These are phyloP conservation scores for Lasioglossum calceatum DNA, from an alignment of 2,888 invertebrate species.

Conservation along the genomic window DNA sequence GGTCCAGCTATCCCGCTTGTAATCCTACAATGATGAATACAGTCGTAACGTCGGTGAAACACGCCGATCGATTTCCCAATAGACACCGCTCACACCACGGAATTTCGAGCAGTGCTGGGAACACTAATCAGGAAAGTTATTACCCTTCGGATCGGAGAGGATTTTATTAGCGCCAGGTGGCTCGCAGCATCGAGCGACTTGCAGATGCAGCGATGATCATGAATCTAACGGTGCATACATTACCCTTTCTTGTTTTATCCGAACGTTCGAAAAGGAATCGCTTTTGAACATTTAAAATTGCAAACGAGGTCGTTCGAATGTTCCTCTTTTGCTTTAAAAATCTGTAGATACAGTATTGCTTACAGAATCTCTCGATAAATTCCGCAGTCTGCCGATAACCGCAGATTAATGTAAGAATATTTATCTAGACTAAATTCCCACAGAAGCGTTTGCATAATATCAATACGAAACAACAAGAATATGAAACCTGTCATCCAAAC, in stretches of 20 bases:
- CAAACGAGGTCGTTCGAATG: neutral
- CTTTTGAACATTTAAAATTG: neutral
- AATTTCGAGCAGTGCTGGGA: slow-evolving; percentile 3
- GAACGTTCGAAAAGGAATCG: neutral
- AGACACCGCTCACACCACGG: slow-evolving; percentile 10
- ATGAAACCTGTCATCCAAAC: too few relatives aligned
- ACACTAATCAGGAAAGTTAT: slow-evolving; percentile 36
- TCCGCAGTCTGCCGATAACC: too few relatives aligned
- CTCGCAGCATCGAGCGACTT: neutral
- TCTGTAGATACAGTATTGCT: too few relatives aligned
- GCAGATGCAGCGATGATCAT: neutral
- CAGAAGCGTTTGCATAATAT: too few relatives aligned
- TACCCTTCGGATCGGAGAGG: slow-evolving; percentile 19
- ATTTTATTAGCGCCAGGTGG: neutral
- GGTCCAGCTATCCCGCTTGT: slow-evolving; percentile 20
- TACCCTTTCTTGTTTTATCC: neutral
- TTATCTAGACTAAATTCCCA: too few relatives aligned
- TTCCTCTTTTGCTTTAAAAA: neutral
- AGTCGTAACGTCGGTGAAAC: slow-evolving; percentile 24
- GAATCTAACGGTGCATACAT: neutral
- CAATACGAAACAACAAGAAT: too few relatives aligned
- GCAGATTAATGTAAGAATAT: too few relatives aligned
- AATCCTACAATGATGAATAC: slow-evolving; percentile 49
- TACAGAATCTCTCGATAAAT: too few relatives aligned
- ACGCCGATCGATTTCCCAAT: slow-evolving; percentile 43